Conservation (phyloP, 2,797 vertebrate species). For the Phataginus tricuspis region DNA sequence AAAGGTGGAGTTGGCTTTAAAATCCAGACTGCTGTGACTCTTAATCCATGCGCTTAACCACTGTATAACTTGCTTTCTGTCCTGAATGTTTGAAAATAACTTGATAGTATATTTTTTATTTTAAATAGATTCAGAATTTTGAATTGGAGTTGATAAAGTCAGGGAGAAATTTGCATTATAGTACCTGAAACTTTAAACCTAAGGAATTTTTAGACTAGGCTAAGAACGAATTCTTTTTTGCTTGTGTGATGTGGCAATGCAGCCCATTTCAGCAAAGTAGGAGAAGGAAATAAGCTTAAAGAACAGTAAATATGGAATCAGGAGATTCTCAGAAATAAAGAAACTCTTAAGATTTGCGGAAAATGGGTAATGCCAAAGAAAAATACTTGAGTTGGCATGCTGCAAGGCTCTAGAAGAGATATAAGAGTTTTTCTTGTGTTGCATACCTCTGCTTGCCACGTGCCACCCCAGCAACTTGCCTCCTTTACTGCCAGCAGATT, state of each 20-base stretch:
- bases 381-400: neutral
- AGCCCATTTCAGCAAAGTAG: neutral
- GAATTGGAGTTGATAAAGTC: slow-evolving; percentile 5
- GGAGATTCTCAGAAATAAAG: neutral
- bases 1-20: neutral
- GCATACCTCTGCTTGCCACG: rapidly evolving
- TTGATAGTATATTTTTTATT: neutral
- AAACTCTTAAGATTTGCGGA: neutral
- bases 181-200: neutral
- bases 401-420: neutral
- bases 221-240: neutral
- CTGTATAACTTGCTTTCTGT: neutral
- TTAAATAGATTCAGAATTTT: slow-evolving; percentile 36
- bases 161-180: neutral
- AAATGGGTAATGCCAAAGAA: neutral
- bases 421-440: neutral
- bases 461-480: neutral
- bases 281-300: slow-evolving; percentile 14
- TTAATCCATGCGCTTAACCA: neutral
- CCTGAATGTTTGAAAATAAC: neutral
- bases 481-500: neutral
- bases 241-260: neutral
- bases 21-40: neutral
- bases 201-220: neutral
- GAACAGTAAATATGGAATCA: neutral